These are phyloP conservation scores for Myiotriccus ornatus DNA, from an alignment of 2,797 vertebrate species.

Conservation along the genomic window DNA sequence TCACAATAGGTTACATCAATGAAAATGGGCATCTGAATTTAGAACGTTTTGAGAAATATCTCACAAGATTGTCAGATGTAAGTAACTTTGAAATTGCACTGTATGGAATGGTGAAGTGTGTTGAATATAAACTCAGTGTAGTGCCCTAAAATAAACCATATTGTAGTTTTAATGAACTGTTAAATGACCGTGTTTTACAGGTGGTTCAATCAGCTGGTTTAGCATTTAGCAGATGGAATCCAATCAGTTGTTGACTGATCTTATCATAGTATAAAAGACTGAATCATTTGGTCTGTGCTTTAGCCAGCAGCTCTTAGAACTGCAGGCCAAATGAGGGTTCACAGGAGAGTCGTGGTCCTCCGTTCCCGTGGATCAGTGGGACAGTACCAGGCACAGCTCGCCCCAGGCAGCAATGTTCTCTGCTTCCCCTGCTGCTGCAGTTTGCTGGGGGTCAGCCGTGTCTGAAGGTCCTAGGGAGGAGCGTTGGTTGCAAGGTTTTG, in stretches of 20 bases:
- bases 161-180: not conserved
- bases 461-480: not conserved
- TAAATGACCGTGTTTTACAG: not conserved
- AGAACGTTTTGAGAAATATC: conserved; percentile 92
- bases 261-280: not conserved
- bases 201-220: not conserved
- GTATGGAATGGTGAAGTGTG: not conserved
- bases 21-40: conserved; percentile 94
- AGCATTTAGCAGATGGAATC: not conserved
- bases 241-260: not conserved
- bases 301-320: not conserved
- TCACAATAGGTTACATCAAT: conserved; percentile 91
- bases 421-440: not conserved
- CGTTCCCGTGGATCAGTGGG: accelerated
- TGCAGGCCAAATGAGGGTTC: not conserved
- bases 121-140: not conserved
- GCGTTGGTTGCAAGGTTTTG: not conserved
- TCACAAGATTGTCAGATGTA: conserved; percentile 92
- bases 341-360: not conserved
- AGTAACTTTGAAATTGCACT: conserved; percentile 48
- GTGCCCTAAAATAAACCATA: not conserved
- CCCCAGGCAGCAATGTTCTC: not conserved
- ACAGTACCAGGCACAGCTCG: not conserved
- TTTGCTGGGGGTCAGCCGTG: not conserved
- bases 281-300: not conserved